phyloP scores from a whole-genome alignment of 2,113 vertebrate species.

The Ceyx margarethae region DNA sequence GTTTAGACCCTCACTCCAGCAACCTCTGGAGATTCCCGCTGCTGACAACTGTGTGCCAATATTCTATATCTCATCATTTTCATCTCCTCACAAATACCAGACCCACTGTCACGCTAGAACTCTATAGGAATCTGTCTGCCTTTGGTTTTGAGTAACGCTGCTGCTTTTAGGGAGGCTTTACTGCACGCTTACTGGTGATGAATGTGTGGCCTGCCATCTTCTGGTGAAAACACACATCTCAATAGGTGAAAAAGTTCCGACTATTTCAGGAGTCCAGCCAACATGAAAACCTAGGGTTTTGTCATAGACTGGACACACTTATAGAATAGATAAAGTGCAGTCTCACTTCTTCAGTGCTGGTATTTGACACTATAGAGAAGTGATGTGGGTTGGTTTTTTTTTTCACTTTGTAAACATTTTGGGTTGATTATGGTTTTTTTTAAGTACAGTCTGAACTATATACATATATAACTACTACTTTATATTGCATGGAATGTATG shows the following conservation, averaged over 20 bases:
- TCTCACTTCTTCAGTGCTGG: neutral
- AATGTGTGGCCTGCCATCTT: conserved; percentile 16
- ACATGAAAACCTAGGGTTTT: neutral
- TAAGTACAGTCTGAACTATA: neutral
- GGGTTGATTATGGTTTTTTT: neutral
- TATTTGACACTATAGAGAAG: neutral
- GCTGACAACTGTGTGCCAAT: neutral
- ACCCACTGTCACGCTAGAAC: neutral
- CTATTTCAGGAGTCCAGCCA: neutral
- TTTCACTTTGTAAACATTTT: neutral
- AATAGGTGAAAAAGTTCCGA: neutral
- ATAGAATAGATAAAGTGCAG: neutral
- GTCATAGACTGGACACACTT: neutral
- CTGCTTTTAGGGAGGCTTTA: neutral
- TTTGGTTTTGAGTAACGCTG: neutral
- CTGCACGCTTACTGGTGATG: neutral
- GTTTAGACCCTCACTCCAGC: neutral
- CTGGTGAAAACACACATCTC: neutral
- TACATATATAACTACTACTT: neutral
- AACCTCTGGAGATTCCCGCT: neutral
- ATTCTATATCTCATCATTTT: neutral
- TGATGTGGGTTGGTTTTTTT: neutral
- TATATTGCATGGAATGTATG: neutral
- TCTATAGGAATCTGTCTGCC: neutral
- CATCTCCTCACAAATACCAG: neutral